A percentile compares a stretch with the other conserved stretches of the same genome.
These are phyloP conservation scores for Muscicapa striata DNA, from an alignment of 2,797 vertebrate species.

Conservation along the genomic window DNA sequence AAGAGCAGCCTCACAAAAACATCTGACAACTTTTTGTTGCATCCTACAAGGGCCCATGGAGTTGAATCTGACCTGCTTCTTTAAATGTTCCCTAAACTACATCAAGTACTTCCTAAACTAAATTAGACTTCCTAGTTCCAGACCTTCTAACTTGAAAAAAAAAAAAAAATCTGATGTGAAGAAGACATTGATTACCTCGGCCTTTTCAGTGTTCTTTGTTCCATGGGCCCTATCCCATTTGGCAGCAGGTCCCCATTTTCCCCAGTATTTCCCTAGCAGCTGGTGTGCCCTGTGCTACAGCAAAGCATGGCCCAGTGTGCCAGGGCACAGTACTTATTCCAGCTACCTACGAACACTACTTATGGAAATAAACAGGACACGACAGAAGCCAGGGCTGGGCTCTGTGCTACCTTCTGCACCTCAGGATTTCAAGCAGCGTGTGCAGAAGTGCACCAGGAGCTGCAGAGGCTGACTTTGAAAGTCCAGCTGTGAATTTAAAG, in stretches of 20 bases:
- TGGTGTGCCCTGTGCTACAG: background rate
- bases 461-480: constrained; percentile 18
- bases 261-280: background rate
- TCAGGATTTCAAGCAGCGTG: background rate
- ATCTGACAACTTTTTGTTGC: background rate
- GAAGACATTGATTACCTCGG: background rate
- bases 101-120: background rate
- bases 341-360: background rate
- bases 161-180: background rate
- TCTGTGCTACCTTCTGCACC: background rate
- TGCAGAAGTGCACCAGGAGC: background rate
- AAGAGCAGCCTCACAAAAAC: rapidly evolving
- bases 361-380: background rate
- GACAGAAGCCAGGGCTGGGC: background rate
- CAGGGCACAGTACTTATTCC: background rate
- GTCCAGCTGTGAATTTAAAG: constrained; percentile 16
- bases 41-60: background rate
- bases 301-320: background rate
- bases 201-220: background rate
- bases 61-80: background rate
- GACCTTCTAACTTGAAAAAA: background rate
- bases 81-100: background rate
- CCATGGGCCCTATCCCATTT: background rate
- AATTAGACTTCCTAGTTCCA: background rate
- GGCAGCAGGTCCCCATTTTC: background rate